phyloP scores from a whole-genome alignment of 2,888 invertebrate species.

The Drepanosiphum platanoidis region DNA sequence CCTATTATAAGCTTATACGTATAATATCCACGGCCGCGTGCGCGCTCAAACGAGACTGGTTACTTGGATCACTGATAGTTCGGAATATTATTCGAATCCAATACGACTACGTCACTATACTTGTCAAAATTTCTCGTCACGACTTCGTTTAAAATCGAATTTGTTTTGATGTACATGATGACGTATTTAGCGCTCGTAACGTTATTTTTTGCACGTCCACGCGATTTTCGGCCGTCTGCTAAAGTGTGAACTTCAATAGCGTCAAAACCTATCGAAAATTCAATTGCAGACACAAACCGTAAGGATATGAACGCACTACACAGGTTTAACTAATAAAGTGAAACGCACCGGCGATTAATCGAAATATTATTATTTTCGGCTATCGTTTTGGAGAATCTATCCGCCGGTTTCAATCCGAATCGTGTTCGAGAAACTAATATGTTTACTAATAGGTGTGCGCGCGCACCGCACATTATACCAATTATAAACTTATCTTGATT shows the following conservation, averaged over 20 bases:
- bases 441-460: background rate
- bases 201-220: background rate
- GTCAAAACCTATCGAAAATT: background rate
- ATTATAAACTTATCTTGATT: background rate
- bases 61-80: too few relatives aligned
- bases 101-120: constrained; percentile 24
- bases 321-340: constrained; percentile 15
- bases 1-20: background rate
- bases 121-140: constrained; percentile 18
- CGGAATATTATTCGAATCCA: background rate
- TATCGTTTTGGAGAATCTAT: constrained; percentile 6
- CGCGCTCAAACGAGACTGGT: constrained; percentile 9
- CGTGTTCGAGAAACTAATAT: constrained; percentile 3
- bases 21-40: background rate
- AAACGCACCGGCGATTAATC: background rate
- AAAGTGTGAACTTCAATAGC: background rate
- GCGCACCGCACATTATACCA: background rate
- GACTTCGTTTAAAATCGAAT: constrained; percentile 6
- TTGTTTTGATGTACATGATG: too few relatives aligned
- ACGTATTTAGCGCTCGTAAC: background rate
- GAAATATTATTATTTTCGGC: constrained; percentile 24
- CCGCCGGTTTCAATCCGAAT: constrained; percentile 21
- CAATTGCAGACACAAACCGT: background rate
- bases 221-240: background rate
- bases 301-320: too few relatives aligned